Percentiles rank a stretch among this genome's conserved stretches.
Conservation (phyloP, 2,113 vertebrate species). For the Saguinus midas region DNA sequence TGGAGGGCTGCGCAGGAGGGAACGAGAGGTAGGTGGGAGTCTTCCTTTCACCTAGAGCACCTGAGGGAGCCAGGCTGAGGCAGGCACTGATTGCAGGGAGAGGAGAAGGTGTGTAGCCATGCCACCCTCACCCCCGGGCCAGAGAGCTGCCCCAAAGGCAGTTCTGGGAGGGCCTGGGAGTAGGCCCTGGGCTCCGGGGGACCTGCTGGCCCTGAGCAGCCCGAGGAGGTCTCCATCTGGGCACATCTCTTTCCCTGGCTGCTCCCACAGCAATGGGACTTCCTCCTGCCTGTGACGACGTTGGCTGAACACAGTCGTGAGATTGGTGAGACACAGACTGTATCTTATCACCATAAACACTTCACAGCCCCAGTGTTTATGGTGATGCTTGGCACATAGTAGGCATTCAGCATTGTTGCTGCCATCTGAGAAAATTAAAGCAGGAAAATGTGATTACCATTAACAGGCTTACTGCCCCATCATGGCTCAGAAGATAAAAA, state of each 20-base stretch:
- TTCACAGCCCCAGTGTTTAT: neutral
- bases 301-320: neutral
- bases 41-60: neutral
- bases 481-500: neutral
- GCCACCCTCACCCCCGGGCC: accelerated
- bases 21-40: accelerated
- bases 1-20: neutral
- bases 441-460: neutral
- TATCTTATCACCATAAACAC: too few species aligned
- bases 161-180: neutral
- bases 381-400: neutral
- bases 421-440: neutral
- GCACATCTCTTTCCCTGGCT: neutral
- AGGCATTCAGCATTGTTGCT: neutral
- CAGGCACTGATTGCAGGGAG: neutral
- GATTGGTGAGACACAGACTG: neutral
- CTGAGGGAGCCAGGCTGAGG: neutral
- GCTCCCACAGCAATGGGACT: too few species aligned
- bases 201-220: neutral
- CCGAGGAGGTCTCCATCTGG: neutral
- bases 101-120: accelerated
- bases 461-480: neutral
- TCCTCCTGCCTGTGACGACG: neutral
- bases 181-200: neutral
- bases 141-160: too few species aligned